Base-by-base conservation (phyloP, 2,888 invertebrate genomes). In the Coenonympha glycerion region DNA sequence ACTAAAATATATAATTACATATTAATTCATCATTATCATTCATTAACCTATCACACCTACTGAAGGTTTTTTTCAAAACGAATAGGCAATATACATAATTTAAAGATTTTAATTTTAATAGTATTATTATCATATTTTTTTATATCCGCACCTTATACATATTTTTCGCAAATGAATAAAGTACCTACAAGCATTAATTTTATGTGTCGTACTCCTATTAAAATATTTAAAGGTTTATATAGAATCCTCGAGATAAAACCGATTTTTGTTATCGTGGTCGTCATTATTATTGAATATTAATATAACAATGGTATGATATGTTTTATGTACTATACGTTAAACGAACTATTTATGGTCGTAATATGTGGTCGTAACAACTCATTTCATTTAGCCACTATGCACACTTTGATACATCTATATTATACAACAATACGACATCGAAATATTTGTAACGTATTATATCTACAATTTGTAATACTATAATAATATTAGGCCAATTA, bases 271-370 rank as follows among this genome's bases (percentile, higher is more conserved):
- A 45, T 24, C 18, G 18, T 45, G 34, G 45, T 45, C 34, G 8
- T 45, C 28, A 46, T 28, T 36, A 46, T 46, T 52, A 39, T 45
- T 53, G 51, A 49, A 49, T 53, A 49, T 55, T 37, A 44, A 45
- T 49, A 49, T 52, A 47, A 50, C 45, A 52, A 52, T 46, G 52
- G 65, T 74, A 73, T 86, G 86, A 85, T 86, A 86, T 86, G 86
- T 86, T 79, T 80, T 69, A 79, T 85, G 81, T 85, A 83, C 80
- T 84, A 83, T 79, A 76, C 65, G 76, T 75, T 78, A 74, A 73
- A 74, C 73, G 73, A 72, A 69, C 68, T 68, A 69, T 45, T 63
- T 68, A 63, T 69, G 63, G 62, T 78, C 81, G 78, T 79, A 79
- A 76, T 76, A 79, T 73, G 70, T 72, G 69, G 73, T 63, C 59